Evolutionary conservation across 2,113 vertebrate genomes (phyloP).

Genomic region (Lasiurus cinereus): DNA sequence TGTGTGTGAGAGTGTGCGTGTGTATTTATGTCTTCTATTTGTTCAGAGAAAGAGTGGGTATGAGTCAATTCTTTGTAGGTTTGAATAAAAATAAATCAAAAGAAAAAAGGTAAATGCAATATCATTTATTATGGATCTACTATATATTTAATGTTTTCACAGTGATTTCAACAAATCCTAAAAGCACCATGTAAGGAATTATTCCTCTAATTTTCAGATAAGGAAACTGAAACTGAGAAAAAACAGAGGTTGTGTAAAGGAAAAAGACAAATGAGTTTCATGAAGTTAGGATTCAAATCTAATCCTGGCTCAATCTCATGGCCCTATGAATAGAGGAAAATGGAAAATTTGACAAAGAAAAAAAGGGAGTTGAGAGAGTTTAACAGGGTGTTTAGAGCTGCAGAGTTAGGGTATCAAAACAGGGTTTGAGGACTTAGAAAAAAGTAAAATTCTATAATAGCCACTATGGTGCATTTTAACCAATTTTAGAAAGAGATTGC

Average conservation of each 20-base stretch:
- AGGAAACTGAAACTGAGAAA: constrained; percentile 27
- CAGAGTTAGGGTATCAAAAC: neutral
- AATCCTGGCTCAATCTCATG: neutral
- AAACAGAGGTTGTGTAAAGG: neutral
- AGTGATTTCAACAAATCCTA: constrained; percentile 35
- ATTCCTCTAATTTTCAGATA: neutral
- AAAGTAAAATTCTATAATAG: neutral
- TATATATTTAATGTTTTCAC: neutral
- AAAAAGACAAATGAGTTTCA: neutral
- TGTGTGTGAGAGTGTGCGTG: neutral
- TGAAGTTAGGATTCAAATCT: neutral
- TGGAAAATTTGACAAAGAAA: neutral
- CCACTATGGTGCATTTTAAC: neutral
- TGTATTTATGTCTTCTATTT: neutral
- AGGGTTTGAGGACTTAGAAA: neutral
- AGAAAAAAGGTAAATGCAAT: neutral
- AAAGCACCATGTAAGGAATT: neutral
- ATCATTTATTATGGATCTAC: neutral
- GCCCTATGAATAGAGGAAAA: neutral
- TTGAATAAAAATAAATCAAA: constrained; percentile 5
- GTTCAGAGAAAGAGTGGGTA: neutral
- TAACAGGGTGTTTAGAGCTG: neutral
- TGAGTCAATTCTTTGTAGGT: neutral
- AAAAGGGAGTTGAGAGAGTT: neutral
- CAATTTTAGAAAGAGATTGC: constrained; percentile 21